These are phyloP conservation scores for Hydra vulgaris DNA, from an alignment of 30 jellyfish, hydroid and myxozoan genomes.

Conservation along the genomic window DNA sequence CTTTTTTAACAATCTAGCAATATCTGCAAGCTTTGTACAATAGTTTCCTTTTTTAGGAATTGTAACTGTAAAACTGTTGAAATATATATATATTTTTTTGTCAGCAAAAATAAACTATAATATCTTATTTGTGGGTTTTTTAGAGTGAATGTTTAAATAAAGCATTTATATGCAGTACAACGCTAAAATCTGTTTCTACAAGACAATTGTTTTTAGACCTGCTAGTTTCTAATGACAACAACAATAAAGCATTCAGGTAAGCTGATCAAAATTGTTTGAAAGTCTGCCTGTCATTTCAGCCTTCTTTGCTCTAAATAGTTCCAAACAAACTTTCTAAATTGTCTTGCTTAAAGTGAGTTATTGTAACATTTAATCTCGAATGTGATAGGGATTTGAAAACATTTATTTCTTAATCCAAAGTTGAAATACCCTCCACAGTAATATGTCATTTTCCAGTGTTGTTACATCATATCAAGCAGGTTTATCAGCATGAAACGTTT, in stretches of 20 bases:
- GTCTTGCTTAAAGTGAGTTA: too few relatives aligned
- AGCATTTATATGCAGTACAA: background rate
- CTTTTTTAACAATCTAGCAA: background rate
- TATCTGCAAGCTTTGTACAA: background rate
- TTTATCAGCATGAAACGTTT: too few relatives aligned
- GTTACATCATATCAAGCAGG: too few relatives aligned
- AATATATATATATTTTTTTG: background rate
- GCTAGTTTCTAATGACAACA: background rate
- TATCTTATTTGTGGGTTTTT: background rate
- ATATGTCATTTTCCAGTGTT: too few relatives aligned
- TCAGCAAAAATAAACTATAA: background rate
- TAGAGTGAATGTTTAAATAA: too few relatives aligned
- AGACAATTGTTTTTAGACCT: background rate
- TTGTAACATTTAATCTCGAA: too few relatives aligned
- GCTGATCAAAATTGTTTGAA: background rate
- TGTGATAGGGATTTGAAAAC: too few relatives aligned
- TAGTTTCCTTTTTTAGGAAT: background rate
- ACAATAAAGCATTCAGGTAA: background rate
- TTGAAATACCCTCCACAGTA: too few relatives aligned
- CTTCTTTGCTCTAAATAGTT: too few relatives aligned
- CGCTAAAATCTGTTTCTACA: background rate
- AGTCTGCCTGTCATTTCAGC: too few relatives aligned
- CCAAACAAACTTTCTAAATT: too few relatives aligned
- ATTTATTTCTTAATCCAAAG: too few relatives aligned
- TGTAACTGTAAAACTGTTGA: background rate